Percentiles rank a stretch among this genome's conserved stretches.
These are phyloP conservation scores for Coracopsis vasa DNA, from an alignment of 2,113 vertebrate genomes.

Conservation along the genomic window DNA sequence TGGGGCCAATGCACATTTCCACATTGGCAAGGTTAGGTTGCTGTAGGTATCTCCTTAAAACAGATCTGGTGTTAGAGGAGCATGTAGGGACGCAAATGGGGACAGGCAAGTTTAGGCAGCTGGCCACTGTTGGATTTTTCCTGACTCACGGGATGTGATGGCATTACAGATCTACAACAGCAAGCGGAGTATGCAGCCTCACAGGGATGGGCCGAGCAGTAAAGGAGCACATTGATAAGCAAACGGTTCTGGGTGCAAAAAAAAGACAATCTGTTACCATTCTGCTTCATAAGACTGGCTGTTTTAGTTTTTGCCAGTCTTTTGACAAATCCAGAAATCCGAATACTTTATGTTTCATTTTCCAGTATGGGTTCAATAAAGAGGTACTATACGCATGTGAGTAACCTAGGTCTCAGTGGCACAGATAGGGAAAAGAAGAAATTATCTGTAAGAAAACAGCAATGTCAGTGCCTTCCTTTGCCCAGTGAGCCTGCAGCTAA, in stretches of 20 bases:
- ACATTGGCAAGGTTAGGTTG: neutral
- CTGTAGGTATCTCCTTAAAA: neutral
- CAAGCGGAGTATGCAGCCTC: rapidly evolving
- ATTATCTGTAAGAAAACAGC: neutral
- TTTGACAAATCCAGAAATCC: neutral
- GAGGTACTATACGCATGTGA: neutral
- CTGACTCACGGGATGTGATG: neutral
- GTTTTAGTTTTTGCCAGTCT: neutral
- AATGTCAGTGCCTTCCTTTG: neutral
- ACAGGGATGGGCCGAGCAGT: neutral
- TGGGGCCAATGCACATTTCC: neutral
- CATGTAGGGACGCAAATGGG: rapidly evolving
- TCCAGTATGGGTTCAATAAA: neutral
- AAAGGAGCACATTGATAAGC: neutral
- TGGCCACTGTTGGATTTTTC: neutral
- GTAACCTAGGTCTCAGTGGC: neutral
- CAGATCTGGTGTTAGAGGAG: neutral
- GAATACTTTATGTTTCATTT: neutral
- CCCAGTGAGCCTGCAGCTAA: neutral
- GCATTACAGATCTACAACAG: neutral
- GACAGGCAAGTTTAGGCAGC: neutral
- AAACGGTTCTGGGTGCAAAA: neutral
- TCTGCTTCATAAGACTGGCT: neutral
- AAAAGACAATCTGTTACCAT: neutral
- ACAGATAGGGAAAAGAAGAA: neutral